phyloP scores from a whole-genome alignment of 2,888 invertebrate species.

The Taenaris catops region DNA sequence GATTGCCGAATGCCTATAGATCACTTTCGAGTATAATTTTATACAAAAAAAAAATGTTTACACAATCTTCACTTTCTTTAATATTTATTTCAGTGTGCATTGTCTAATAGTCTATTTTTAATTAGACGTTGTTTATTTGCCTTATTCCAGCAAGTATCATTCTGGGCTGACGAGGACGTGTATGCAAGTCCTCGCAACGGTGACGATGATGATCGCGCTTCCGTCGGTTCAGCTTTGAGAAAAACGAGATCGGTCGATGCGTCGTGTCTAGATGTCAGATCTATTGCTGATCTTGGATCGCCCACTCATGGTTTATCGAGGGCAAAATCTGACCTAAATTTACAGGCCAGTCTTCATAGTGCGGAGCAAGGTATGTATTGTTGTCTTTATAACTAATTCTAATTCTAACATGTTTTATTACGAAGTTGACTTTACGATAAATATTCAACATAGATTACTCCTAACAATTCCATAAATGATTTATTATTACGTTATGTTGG shows the following conservation, averaged over 20 bases:
- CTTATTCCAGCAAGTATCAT: slow-evolving; percentile 87
- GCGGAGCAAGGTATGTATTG: slow-evolving; percentile 85
- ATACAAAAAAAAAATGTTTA: no score
- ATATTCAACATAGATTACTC: no score
- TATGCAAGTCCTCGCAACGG: slow-evolving; percentile 82
- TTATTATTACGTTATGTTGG: no score
- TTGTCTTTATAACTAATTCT: no score
- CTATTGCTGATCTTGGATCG: slow-evolving; percentile 82
- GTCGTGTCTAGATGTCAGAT: slow-evolving; percentile 90
- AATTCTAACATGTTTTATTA: no score
- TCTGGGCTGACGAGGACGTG: slow-evolving; percentile 88
- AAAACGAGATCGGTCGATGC: slow-evolving; percentile 95
- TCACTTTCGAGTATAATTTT: no score
- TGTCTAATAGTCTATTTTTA: no score
- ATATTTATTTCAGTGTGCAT: no score
- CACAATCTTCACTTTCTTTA: no score
- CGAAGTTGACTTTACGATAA: no score
- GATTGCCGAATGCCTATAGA: no score
- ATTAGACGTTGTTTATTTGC: not conserved
- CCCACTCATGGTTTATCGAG: slow-evolving; percentile 85
- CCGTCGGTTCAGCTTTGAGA: slow-evolving; percentile 88
- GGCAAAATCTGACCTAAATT: slow-evolving; percentile 93
- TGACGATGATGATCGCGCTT: slow-evolving; percentile 87
- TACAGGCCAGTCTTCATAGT: slow-evolving; percentile 86
- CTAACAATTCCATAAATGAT: no score